Conservation (phyloP, 2,797 vertebrate genomes). For the Chromis chromis region DNA sequence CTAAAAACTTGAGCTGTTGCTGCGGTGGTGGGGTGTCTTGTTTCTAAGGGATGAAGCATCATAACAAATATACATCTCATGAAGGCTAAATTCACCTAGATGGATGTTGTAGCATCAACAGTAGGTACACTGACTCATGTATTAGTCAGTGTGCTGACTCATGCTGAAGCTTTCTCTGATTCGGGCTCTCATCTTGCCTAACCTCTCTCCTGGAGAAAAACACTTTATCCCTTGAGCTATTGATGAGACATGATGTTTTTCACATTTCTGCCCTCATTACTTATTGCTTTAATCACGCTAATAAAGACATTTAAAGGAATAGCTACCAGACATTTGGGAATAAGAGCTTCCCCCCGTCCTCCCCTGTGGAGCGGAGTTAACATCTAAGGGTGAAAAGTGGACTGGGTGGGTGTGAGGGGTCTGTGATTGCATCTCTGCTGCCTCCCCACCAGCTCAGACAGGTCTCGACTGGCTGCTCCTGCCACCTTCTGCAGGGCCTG, state of each 20-base stretch:
- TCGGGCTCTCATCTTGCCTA: constrained; percentile 6
- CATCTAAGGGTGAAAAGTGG: constrained; percentile 37
- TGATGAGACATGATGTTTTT: not conserved
- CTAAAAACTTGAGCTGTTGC: constrained; percentile 6
- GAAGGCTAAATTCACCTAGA: constrained; percentile 33
- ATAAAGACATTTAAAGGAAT: not conserved
- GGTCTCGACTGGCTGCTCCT: constrained; percentile 70
- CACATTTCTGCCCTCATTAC: not conserved
- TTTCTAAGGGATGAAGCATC: constrained; percentile 40
- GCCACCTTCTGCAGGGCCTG: constrained; percentile 44
- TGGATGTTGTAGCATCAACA: constrained; percentile 30
- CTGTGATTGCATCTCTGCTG: constrained; percentile 50
- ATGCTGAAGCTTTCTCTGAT: constrained; percentile 15
- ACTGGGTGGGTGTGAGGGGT: not conserved
- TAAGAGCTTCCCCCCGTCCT: not conserved
- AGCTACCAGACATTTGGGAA: no score
- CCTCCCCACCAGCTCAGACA: constrained; percentile 65
- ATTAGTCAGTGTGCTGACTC: constrained; percentile 68
- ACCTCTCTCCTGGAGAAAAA: constrained; percentile 26
- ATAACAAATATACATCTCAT: constrained; percentile 25
- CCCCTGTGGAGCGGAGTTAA: constrained; percentile 14
- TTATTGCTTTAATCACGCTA: not conserved
- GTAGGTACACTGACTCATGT: constrained; percentile 38
- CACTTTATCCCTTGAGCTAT: constrained; percentile 6
- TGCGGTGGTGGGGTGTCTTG: constrained; percentile 10